Percentiles rank a stretch among this genome's conserved stretches.
Conservation (phyloP, 2,113 vertebrate genomes). For the Tragelaphus strepsiceros region DNA sequence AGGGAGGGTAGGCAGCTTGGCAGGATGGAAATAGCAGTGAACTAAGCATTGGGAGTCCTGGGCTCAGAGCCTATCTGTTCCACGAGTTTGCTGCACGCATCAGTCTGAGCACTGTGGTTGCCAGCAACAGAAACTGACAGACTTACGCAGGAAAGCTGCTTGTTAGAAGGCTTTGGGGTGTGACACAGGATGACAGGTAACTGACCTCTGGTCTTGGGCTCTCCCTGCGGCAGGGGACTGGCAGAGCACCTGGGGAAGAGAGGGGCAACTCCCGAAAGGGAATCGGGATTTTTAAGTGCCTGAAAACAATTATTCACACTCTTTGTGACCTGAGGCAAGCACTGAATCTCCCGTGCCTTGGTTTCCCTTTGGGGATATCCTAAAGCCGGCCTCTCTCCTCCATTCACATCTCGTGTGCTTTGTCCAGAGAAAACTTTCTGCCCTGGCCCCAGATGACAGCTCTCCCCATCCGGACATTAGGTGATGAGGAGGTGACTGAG, state of each 20-base stretch:
- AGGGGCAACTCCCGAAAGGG: background rate
- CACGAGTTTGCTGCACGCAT: background rate
- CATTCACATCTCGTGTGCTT: background rate
- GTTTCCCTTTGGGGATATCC: background rate
- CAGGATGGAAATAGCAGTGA: conserved; percentile 66
- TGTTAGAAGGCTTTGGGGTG: background rate
- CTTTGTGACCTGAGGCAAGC: background rate
- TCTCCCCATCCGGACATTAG: background rate
- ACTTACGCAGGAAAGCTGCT: background rate
- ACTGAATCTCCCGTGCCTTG: background rate
- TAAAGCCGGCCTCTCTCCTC: background rate
- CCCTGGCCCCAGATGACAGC: background rate
- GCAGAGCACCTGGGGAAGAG: background rate
- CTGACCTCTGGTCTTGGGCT: background rate
- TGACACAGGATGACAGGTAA: background rate
- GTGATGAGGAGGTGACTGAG: background rate
- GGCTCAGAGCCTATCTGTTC: conserved; percentile 40
- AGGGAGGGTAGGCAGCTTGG: conserved; percentile 61
- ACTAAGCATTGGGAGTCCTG: conserved; percentile 53
- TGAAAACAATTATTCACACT: background rate
- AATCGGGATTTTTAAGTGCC: background rate
- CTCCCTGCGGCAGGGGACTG: background rate
- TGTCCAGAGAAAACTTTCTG: background rate
- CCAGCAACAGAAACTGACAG: conserved; percentile 40
- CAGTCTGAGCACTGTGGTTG: conserved; percentile 28